Evolutionary conservation across 2,888 invertebrate species (phyloP).

Genomic region (Taenaris catops): DNA sequence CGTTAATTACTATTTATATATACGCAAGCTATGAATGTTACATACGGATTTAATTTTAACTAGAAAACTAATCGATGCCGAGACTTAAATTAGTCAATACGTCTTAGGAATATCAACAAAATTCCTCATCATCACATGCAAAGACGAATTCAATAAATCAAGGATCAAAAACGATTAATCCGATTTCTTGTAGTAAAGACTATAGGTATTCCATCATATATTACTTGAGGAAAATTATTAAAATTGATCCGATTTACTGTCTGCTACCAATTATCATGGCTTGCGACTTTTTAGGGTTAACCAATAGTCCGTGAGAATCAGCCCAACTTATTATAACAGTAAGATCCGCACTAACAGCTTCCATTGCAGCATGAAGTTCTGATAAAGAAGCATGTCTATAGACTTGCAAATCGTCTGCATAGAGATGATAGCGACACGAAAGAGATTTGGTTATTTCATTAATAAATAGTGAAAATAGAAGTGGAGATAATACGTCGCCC

Average conservation of each 20-base stretch:
- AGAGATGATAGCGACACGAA: not conserved
- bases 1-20: no score
- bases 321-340: not conserved
- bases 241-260: not conserved
- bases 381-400: slow-evolving; percentile 1
- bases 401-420: not conserved
- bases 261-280: slow-evolving; percentile 7
- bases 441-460: not conserved
- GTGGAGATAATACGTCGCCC: not conserved
- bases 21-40: no score
- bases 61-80: no score
- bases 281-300: slow-evolving; percentile 11
- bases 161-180: no score
- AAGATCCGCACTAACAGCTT: slow-evolving; percentile 2
- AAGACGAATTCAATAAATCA: no score
- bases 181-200: no score
- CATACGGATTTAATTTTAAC: no score
- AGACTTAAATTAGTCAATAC: no score
- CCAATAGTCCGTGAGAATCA: slow-evolving; percentile 2
- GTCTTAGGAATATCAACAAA: no score
- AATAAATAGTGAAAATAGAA: not conserved
- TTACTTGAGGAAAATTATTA: no score
- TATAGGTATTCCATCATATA: no score
- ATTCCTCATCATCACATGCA: no score
- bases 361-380: not conserved